Evolutionary conservation across 2,888 invertebrate species (phyloP), one percentile per base, ranked within the genome.

Genomic region (Autographa pulchrina): DNA sequence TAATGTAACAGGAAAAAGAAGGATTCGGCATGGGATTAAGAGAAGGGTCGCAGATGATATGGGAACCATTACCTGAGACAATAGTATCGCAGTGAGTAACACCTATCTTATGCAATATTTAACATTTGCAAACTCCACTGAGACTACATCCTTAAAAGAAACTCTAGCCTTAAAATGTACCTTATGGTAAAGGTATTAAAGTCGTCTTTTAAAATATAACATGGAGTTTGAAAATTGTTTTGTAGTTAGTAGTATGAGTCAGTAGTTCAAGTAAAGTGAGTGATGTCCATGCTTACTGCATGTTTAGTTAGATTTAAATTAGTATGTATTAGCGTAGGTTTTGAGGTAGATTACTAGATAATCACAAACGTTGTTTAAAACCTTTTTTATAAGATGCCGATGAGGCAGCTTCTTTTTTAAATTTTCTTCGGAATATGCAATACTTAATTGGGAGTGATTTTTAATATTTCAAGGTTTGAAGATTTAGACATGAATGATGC

Each of bases 21-120:
- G 96, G 97, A 74, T 97, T 98, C 84, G 97, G 97, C 61, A 96
- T 97, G 75, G 97, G 98, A 9, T 91, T 96, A 43, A 93, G 97
- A 72, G 94, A 97, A 83, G 97, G 97, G 7, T 96, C 97, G 25
- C 96, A 96, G 84, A 96, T 97, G 94, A 96, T 97, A 86, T 98
- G 92, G 96, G 95, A 96, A 80, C 96, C 96, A 0, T 77, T 96
- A 60, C 96, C 96, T 0, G 94, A 94, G 73, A 86, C 92, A 1
- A 74, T 94, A 9, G 82, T 86, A 16, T 60, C 20, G 41, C 89
- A 90, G 96, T 96, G 81, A 94, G 95, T 85, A 20, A n/a, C 35
- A 52, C 5, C 56, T 38, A 62, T 20, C 69, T 63, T 61, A 62
- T 14, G 16, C 11, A 43, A 48, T n/a, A 16, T 64, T 38, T 14